Evolutionary conservation across 1,140 invertebrate species (phyloP).

Genomic region (Drosophila mauritiana): DNA sequence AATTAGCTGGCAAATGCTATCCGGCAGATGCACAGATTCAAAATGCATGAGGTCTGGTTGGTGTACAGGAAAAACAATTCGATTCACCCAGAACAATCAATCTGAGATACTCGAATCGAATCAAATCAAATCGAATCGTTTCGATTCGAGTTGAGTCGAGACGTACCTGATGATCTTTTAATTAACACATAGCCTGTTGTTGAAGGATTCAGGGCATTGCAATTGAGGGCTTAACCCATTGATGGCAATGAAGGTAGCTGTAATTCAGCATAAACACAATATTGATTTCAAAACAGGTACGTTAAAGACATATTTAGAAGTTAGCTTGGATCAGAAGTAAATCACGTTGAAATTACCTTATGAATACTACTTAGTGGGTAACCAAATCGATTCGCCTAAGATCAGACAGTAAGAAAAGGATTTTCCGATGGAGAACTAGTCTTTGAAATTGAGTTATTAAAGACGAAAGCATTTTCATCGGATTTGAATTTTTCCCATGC

Average conservation of each 20-base stretch:
- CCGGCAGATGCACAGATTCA: conserved; percentile 21
- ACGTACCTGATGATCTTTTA: conserved; percentile 31
- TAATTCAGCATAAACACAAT: too few species aligned
- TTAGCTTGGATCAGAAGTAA: too few species aligned
- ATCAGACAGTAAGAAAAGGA: too few species aligned
- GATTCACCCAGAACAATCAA: conserved; percentile 1
- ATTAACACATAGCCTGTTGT: conserved; percentile 13
- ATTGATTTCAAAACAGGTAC: too few species aligned
- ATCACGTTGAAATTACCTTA: too few species aligned
- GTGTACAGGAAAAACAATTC: conserved; percentile 1
- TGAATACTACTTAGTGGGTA: background rate
- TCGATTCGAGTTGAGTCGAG: background rate
- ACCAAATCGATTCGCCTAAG: background rate
- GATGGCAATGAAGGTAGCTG: background rate
- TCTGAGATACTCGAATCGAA: conserved; percentile 2
- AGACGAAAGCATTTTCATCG: conserved; percentile 2
- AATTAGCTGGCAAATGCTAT: conserved; percentile 61
- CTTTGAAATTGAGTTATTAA: conserved; percentile 15
- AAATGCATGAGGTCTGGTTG: conserved; percentile 21
- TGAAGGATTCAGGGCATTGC: background rate
- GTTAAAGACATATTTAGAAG: too few species aligned
- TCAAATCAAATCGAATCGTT: conserved; percentile 1
- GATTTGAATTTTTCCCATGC: conserved; percentile 25
- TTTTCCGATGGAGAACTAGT: background rate
- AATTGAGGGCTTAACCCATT: conserved; percentile 11